Percentiles rank a stretch among this genome's conserved stretches.
These are phyloP conservation scores for Mantis religiosa DNA, from an alignment of 2,888 invertebrate species.

Conservation along the genomic window DNA sequence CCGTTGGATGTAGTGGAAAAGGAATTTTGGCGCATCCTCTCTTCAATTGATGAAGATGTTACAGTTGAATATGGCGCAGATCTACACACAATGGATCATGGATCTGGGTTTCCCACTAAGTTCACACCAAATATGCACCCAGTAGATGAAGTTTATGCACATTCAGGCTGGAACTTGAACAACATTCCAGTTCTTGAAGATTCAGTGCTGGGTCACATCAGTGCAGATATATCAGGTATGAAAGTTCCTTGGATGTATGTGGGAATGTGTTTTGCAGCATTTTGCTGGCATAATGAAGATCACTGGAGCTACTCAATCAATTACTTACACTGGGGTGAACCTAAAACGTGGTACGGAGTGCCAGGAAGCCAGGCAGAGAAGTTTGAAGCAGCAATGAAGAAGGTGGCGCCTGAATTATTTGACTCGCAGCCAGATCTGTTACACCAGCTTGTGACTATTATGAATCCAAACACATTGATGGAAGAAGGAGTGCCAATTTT, in stretches of 20 bases:
- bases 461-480: conserved; percentile 97
- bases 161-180: conserved; percentile 96
- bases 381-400: conserved; percentile 93
- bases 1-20: conserved; percentile 84
- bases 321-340: conserved; percentile 98
- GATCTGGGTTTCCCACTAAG: conserved; percentile 94
- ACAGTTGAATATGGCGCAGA: conserved; percentile 99
- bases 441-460: conserved; percentile 97
- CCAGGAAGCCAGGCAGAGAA: conserved; percentile 88
- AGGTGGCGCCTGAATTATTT: conserved; percentile 95
- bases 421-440: conserved; percentile 92
- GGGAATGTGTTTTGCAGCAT: conserved; percentile 99
- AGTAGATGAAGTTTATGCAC: conserved; percentile 79
- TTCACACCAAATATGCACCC: conserved; percentile 75
- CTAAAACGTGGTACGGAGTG: conserved; percentile 98
- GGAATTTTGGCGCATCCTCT: conserved; percentile 97
- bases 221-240: conserved; percentile 98
- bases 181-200: conserved; percentile 91
- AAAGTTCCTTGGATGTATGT: conserved; percentile 99
- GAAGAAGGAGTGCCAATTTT: conserved; percentile 63
- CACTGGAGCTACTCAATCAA: conserved; percentile 99
- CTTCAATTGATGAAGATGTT: conserved; percentile 93
- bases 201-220: conserved; percentile 91
- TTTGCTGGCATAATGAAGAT: conserved; percentile 99
- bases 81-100: conserved; percentile 95